Base-by-base conservation (phyloP, 2,113 vertebrate genomes). In the Callopanchax toddi region DNA sequence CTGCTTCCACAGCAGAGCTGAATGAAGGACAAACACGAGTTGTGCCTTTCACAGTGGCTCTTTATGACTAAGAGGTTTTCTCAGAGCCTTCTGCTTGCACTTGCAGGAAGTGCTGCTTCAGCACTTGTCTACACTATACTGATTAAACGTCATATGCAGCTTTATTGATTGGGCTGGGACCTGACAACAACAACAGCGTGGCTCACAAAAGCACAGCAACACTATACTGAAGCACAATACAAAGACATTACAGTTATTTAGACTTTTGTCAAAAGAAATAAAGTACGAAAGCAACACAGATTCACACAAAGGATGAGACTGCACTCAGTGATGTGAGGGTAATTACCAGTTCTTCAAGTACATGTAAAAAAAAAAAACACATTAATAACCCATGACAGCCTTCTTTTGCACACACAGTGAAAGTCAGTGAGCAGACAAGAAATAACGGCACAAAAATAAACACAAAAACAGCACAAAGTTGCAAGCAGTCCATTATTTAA, bases 111-210 rank as follows among this genome's bases (percentile, higher is more conserved):
- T 34, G 79, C 67, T 76, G 79, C 84, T 11, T 76, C 32, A 45
- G 84, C 71, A 58, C 60, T 46, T 23, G 51, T 50, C 61, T 71
- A 44, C 73, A 86, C 86, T 82, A 71, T 71, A 87, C 86, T 75
- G 85, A 91, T 85, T 74, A 84, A 69, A 66, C 60, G 23, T 84
- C 86, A 81, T 51, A 71, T n/a, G n/a, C 59, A 73, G 66, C 78
- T 79, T 69, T 60, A 87, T 83, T 16, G 55, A 86, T 65, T 76
- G 1, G 72, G 70, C n/a, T 58, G 34, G 61, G 60, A 29, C 53
- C 55, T 25, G 79, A 60, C 71, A 73, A 59, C 9, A 26, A 50
- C 50, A 37, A 67, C 62, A 67, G 50, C 65, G 51, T 57, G 21
- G 40, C 44, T 65, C 43, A 56, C 52, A 57, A 52, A 60, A 52